Conservation (phyloP, 2,888 invertebrate species). For the Subacronicta megacephala region DNA sequence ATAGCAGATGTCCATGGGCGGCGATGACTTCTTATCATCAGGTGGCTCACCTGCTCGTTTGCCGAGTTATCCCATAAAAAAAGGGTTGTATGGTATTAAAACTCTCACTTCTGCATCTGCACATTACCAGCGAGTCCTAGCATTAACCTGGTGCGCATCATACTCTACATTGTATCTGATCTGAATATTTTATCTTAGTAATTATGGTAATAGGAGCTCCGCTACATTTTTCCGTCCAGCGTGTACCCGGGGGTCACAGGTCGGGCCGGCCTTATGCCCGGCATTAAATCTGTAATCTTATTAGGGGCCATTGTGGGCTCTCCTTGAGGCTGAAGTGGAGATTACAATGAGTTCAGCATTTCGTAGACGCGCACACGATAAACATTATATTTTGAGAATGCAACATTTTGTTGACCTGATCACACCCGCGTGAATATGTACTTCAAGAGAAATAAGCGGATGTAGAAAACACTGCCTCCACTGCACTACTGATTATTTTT, state of each 20-base stretch:
- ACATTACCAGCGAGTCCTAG: neutral
- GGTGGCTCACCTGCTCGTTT: too few relatives aligned
- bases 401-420: neutral
- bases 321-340: slow-evolving; percentile 1
- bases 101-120: neutral
- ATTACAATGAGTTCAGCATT: slow-evolving; percentile 45
- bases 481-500: too few relatives aligned
- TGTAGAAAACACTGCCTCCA: too few relatives aligned
- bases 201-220: slow-evolving; percentile 39
- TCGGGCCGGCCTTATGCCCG: slow-evolving; percentile 29
- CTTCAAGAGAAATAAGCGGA: neutral
- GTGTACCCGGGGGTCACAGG: slow-evolving; percentile 31
- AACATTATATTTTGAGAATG: neutral
- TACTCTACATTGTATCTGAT: slow-evolving; percentile 19
- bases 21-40: too few relatives aligned
- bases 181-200: slow-evolving; percentile 43
- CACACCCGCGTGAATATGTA: neutral
- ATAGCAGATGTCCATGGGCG: too few relatives aligned
- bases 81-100: too few relatives aligned
- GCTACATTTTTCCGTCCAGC: slow-evolving; percentile 32
- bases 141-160: neutral
- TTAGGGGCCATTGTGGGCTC: slow-evolving; percentile 31
- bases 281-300: slow-evolving; percentile 51
- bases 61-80: too few relatives aligned
- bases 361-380: neutral